Evolutionary conservation across 2,113 vertebrate genomes (phyloP).

Genomic region (Pampusana beccarii): DNA sequence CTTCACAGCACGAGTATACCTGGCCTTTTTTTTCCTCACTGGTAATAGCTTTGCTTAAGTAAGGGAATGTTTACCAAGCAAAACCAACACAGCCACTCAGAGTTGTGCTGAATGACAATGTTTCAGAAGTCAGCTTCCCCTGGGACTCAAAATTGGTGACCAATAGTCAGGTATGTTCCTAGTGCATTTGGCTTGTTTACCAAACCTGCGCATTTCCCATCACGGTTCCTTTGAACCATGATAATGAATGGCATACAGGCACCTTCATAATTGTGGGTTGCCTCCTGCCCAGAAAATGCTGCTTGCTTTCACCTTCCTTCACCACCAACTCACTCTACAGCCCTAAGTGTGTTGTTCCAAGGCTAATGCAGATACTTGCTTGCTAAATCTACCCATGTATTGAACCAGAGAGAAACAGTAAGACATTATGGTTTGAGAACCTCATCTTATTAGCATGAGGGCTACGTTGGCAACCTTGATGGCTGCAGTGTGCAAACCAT

Average conservation of each 20-base stretch:
- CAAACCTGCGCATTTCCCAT: not conserved
- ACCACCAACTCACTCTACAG: not conserved
- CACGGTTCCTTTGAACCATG: not conserved
- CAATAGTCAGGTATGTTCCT: not conserved
- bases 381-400: not conserved
- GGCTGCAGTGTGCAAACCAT: not conserved
- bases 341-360: not conserved
- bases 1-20: not conserved
- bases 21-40: not conserved
- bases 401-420: not conserved
- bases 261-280: not conserved
- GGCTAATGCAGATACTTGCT: not conserved
- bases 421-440: not conserved
- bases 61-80: conserved; percentile 32
- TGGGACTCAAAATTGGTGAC: not conserved
- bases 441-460: not conserved
- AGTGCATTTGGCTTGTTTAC: not conserved
- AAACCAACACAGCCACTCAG: not conserved
- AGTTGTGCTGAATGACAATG: not conserved
- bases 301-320: not conserved
- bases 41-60: not conserved
- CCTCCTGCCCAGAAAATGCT: not conserved
- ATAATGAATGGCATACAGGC: not conserved
- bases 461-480: not conserved
- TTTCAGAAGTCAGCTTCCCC: not conserved